Percentiles rank a stretch among this genome's conserved stretches.
Evolutionary conservation across 1,140 invertebrate species (phyloP).

Genomic region (Orussus abietinus): DNA sequence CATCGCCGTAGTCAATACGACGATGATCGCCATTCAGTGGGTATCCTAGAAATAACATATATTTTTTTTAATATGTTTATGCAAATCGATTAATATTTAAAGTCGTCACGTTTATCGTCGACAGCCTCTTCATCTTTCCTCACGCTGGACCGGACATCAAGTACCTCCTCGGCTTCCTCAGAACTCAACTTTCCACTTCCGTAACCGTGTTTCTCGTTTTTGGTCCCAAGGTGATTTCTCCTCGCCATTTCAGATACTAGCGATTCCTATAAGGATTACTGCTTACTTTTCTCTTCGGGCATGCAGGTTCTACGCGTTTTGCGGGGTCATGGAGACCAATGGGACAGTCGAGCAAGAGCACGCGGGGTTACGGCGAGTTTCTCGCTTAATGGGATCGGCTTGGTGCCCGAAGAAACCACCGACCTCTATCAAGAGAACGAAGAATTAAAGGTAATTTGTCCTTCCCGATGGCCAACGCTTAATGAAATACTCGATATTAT

Average conservation of each 20-base stretch:
- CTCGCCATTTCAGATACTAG: too few relatives aligned
- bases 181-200: constrained; percentile 82
- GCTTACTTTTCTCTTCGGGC: too few relatives aligned
- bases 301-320: constrained; percentile 71
- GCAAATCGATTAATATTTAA: constrained; percentile 8
- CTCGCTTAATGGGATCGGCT: constrained; percentile 77
- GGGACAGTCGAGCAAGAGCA: constrained; percentile 75
- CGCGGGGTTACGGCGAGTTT: constrained; percentile 79
- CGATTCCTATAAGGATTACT: too few relatives aligned
- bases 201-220: constrained; percentile 81
- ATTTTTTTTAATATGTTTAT: constrained; percentile 10
- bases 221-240: constrained; percentile 73
- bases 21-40: constrained; percentile 89
- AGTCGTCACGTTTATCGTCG: neutral
- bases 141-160: constrained; percentile 84
- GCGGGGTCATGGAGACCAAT: constrained; percentile 79
- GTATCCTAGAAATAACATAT: constrained; percentile 49
- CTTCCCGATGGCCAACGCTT: neutral
- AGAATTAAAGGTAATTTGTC: constrained; percentile 71
- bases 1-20: constrained; percentile 84
- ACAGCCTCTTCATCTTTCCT: constrained; percentile 78
- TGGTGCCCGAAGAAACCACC: constrained; percentile 73
- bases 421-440: constrained; percentile 87
- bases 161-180: constrained; percentile 79
- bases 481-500: neutral